phyloP scores from a whole-genome alignment of 1,140 invertebrate species.

The Physella acuta region DNA sequence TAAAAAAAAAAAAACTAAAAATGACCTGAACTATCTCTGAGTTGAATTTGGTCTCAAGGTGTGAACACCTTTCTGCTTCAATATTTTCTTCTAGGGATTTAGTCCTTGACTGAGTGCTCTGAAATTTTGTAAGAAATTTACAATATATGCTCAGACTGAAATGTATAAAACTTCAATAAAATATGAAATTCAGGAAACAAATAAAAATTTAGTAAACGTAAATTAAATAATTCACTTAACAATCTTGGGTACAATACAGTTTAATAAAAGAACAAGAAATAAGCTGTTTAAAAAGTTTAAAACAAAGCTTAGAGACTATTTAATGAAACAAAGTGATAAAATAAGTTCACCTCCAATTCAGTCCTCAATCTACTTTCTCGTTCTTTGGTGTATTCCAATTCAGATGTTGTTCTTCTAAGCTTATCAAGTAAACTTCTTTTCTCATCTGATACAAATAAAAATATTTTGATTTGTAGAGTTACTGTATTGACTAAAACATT shows the following conservation, averaged over 20 bases:
- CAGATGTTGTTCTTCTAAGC: conserved; percentile 39
- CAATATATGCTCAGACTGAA: background rate
- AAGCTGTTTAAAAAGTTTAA: too few relatives aligned
- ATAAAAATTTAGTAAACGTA: too few relatives aligned
- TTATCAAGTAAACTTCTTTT: conserved; percentile 42
- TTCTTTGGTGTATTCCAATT: conserved; percentile 50
- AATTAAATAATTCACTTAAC: too few relatives aligned
- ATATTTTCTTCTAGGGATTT: conserved; percentile 51
- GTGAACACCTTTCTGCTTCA: conserved; percentile 54
- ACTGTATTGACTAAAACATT: background rate
- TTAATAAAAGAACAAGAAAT: too few relatives aligned
- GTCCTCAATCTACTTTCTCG: conserved; percentile 49
- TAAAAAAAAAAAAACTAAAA: too few relatives aligned
- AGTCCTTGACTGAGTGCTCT: conserved; percentile 43
- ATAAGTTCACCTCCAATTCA: conserved; percentile 56
- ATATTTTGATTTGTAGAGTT: background rate
- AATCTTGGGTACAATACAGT: too few relatives aligned
- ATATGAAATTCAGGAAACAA: background rate
- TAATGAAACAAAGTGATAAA: too few relatives aligned
- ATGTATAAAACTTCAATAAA: conserved; percentile 2
- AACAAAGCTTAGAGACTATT: too few relatives aligned
- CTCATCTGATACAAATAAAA: conserved; percentile 32
- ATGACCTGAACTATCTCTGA: conserved; percentile 58
- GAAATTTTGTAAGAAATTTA: background rate
- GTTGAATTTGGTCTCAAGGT: conserved; percentile 58